A percentile compares a stretch with the other conserved stretches of the same genome.
These are phyloP conservation scores for Gracilinanus agilis DNA, from an alignment of 2,113 vertebrate genomes.

Conservation along the genomic window DNA sequence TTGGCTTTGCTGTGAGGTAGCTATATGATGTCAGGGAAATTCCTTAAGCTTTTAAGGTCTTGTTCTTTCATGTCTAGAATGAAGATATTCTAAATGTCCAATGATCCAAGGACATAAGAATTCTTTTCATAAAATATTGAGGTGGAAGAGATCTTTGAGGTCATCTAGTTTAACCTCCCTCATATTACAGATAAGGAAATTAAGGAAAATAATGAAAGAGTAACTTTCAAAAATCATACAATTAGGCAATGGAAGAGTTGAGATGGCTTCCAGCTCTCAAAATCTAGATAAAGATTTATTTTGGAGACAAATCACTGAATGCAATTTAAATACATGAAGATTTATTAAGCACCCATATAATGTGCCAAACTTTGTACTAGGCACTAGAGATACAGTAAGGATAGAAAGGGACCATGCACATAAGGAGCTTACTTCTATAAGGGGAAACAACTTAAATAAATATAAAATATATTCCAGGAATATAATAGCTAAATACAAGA, in stretches of 20 bases:
- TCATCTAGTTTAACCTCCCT: too few relatives aligned
- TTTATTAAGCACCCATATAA: not conserved
- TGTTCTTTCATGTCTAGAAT: not conserved
- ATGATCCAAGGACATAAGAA: not conserved
- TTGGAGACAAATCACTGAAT: not conserved
- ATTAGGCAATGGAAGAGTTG: not conserved
- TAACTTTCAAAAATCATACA: not conserved
- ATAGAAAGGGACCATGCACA: not conserved
- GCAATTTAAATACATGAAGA: not conserved
- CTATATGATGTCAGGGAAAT: not conserved
- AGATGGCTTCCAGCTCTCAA: not conserved
- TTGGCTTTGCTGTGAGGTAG: not conserved
- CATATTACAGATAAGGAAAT: not conserved
- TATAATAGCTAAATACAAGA: too few relatives aligned
- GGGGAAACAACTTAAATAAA: not conserved
- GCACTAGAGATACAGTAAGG: not conserved
- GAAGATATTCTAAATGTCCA: not conserved
- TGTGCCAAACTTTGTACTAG: not conserved
- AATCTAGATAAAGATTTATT: not conserved
- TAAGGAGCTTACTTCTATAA: not conserved
- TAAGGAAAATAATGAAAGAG: not conserved
- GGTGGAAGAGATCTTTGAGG: not conserved
- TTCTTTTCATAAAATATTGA: not conserved
- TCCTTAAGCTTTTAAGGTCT: not conserved
- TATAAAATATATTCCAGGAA: not conserved